Percentiles rank a stretch among this genome's conserved stretches.
Evolutionary conservation across 2,797 vertebrate species (phyloP).

Genomic region (Microctenopoma lineatum): DNA sequence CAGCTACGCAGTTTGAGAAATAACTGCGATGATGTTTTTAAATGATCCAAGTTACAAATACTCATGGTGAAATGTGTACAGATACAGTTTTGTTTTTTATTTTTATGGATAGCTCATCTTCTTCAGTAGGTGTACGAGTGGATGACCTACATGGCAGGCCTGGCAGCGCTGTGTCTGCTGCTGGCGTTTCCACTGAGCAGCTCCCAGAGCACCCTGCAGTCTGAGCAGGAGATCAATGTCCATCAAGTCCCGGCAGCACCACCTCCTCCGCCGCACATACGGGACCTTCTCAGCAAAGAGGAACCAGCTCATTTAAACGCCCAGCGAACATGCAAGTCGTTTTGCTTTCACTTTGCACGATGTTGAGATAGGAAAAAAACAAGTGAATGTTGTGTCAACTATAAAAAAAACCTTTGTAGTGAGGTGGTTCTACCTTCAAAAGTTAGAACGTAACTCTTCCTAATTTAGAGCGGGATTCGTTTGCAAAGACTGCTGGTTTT

Average conservation of each 20-base stretch:
- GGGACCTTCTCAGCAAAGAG: constrained; percentile 51
- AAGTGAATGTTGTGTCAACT: not conserved
- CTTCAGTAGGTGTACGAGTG: constrained; percentile 2
- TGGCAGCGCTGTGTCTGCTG: constrained; percentile 64
- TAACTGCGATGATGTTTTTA: not conserved
- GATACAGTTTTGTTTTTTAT: not conserved
- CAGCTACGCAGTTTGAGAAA: not conserved
- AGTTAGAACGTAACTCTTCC: too few species aligned
- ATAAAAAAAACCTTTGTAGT: too few species aligned
- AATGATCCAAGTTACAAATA: not conserved
- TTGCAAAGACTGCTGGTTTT: not conserved
- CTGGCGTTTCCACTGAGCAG: constrained; percentile 69
- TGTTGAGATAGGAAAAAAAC: not conserved
- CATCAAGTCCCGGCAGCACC: constrained; percentile 46
- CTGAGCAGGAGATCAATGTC: constrained; percentile 35
- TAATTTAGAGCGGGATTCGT: not conserved
- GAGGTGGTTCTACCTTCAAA: not conserved
- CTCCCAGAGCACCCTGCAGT: constrained; percentile 69
- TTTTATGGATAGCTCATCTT: not conserved
- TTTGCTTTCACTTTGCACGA: not conserved
- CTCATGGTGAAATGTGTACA: not conserved
- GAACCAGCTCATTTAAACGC: constrained; percentile 54
- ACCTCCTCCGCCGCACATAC: constrained; percentile 34
- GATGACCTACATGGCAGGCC: constrained; percentile 48
- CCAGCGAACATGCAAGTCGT: constrained; percentile 70